Evolutionary conservation across 2,888 invertebrate genomes (phyloP).

Genomic region (Arenicola marina): DNA sequence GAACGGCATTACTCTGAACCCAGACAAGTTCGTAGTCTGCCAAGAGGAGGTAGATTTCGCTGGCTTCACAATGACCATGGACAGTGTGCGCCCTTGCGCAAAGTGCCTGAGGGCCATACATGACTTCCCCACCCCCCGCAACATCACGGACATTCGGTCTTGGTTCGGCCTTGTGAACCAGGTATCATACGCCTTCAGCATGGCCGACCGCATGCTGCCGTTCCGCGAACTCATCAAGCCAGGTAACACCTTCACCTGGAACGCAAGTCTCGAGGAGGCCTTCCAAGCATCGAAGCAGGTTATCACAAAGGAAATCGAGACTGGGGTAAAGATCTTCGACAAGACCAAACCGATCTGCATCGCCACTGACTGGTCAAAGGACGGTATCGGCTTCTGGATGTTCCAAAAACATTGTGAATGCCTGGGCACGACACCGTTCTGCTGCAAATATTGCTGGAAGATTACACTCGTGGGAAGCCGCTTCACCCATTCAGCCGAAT

Average conservation of each 20-base stretch:
- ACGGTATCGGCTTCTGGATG: conserved; percentile 37
- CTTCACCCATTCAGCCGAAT: conserved; percentile 7
- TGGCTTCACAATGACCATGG: conserved; percentile 35
- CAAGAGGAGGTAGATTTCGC: conserved; percentile 31
- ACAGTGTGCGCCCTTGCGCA: conserved; percentile 30
- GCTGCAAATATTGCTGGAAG: conserved; percentile 32
- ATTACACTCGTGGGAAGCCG: conserved; percentile 31
- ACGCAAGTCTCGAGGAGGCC: background rate
- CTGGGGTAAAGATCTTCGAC: conserved; percentile 37
- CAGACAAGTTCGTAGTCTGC: conserved; percentile 37
- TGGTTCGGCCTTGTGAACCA: conserved; percentile 1
- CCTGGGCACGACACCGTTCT: conserved; percentile 16
- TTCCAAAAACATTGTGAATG: conserved; percentile 36
- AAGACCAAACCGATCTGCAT: conserved; percentile 37
- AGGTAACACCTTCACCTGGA: background rate
- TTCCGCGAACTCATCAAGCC: conserved; percentile 3
- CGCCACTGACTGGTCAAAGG: too few species aligned
- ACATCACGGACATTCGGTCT: background rate
- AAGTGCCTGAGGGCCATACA: background rate
- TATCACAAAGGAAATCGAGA: conserved; percentile 16
- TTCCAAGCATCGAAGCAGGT: conserved; percentile 7
- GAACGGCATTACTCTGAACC: conserved; percentile 37
- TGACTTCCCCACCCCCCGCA: background rate
- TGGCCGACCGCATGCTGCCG: background rate
- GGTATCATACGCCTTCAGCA: too few species aligned